phyloP scores from a whole-genome alignment of 2,888 invertebrate species.

The Macrophya alboannulata region DNA sequence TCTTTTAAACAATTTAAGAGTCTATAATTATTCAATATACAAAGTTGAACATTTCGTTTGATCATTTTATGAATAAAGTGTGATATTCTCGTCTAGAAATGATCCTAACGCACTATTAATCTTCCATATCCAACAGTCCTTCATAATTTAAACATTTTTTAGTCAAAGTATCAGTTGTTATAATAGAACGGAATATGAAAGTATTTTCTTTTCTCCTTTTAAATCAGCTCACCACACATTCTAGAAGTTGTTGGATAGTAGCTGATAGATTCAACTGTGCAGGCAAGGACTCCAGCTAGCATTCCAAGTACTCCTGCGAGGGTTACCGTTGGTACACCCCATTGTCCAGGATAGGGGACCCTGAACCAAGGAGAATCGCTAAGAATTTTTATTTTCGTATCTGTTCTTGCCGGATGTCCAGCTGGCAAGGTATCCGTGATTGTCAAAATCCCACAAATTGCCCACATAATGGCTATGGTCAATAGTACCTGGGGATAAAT shows the following conservation, averaged over 20 bases:
- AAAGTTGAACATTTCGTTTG: not conserved
- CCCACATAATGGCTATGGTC: slow-evolving; percentile 90
- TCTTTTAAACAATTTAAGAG: not conserved
- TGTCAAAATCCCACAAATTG: slow-evolving; percentile 87
- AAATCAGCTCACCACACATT: slow-evolving; percentile 85
- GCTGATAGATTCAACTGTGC: slow-evolving; percentile 92
- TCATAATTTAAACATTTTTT: not conserved
- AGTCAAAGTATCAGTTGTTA: not conserved
- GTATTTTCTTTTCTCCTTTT: slow-evolving; percentile 1
- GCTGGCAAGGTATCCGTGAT: slow-evolving; percentile 84
- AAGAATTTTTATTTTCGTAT: slow-evolving; percentile 87
- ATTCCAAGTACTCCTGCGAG: slow-evolving; percentile 89
- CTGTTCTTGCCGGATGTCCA: slow-evolving; percentile 88
- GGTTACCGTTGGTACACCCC: slow-evolving; percentile 89
- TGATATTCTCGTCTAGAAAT: slow-evolving; percentile 17
- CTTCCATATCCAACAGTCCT: not conserved
- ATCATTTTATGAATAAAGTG: slow-evolving; percentile 5
- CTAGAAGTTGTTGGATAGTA: slow-evolving; percentile 95
- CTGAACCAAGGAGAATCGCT: slow-evolving; percentile 91
- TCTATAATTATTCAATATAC: not conserved
- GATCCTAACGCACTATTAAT: not conserved
- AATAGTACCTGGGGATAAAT: slow-evolving; percentile 84
- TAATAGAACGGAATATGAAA: not conserved
- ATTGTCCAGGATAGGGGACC: slow-evolving; percentile 92
- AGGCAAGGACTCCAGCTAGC: slow-evolving; percentile 90